Conservation (phyloP, 2,797 vertebrate genomes). For the Telmatherina bonti region DNA sequence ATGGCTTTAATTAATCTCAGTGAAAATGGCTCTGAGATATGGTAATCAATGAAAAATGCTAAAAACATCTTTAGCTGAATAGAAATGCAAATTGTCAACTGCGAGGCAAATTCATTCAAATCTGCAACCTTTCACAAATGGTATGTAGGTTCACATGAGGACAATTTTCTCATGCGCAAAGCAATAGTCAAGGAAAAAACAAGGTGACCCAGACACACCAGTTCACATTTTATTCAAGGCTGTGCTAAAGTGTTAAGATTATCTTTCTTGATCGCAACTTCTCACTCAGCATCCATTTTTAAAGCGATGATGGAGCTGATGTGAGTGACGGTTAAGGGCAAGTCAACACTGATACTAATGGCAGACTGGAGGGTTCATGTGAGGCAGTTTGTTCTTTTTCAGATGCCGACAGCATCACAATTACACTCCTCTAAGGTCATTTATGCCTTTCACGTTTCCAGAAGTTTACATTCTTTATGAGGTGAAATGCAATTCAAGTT, state of each 20-base stretch:
- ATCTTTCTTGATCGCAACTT: constrained; percentile 7
- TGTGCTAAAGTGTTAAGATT: constrained; percentile 25
- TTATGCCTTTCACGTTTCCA: neutral
- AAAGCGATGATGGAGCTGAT: constrained; percentile 43
- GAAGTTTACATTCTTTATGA: constrained; percentile 3
- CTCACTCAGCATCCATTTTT: constrained; percentile 43
- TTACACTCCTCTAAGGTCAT: neutral
- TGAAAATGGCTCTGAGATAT: constrained; percentile 51
- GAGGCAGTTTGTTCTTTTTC: neutral
- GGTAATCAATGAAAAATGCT: constrained; percentile 67
- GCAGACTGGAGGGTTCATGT: constrained; percentile 9
- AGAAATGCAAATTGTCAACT: constrained; percentile 77
- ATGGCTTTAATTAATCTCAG: constrained; percentile 73
- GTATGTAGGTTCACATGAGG: constrained; percentile 40
- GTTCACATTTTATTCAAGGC: constrained; percentile 26
- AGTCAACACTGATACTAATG: constrained; percentile 29
- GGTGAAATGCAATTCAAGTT: constrained; percentile 7
- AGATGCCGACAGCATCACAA: neutral
- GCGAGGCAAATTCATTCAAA: constrained; percentile 73
- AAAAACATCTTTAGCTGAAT: constrained; percentile 57
- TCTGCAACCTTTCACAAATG: constrained; percentile 34
- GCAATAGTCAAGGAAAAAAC: constrained; percentile 28
- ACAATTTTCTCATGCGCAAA: constrained; percentile 12
- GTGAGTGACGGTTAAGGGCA: constrained; percentile 40
- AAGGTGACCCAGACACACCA: constrained; percentile 43